Conservation (phyloP, 2,113 vertebrate species). For the Cyanistes caeruleus region DNA sequence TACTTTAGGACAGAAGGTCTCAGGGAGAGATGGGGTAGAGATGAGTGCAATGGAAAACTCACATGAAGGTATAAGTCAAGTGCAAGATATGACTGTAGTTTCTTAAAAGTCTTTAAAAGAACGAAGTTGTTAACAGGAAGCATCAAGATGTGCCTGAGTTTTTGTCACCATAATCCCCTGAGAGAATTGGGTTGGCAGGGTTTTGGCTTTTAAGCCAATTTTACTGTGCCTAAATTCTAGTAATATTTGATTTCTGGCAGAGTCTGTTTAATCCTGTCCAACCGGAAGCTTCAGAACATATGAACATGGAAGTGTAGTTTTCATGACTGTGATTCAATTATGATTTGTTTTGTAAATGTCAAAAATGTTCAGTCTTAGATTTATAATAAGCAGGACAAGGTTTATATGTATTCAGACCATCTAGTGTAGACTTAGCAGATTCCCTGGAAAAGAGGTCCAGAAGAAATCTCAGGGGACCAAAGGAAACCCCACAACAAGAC, state of each 20-base stretch:
- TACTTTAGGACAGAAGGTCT: background rate
- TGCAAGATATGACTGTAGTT: background rate
- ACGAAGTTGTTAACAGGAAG: background rate
- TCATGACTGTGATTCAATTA: background rate
- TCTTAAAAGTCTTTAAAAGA: background rate
- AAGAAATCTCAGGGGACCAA: background rate
- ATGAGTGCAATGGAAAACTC: background rate
- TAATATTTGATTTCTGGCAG: background rate
- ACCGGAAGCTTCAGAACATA: background rate
- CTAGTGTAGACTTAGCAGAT: background rate
- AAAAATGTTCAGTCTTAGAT: background rate
- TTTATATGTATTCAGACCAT: background rate
- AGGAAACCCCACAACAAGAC: background rate
- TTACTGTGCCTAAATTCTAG: background rate
- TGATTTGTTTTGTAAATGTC: background rate
- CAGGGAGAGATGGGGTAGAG: background rate
- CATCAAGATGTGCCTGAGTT: background rate
- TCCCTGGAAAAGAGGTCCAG: background rate
- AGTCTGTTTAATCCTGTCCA: background rate
- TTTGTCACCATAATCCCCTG: background rate
- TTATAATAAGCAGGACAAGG: background rate
- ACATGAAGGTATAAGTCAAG: background rate
- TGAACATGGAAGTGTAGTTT: background rate
- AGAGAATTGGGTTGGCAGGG: background rate
- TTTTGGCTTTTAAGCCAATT: background rate